Percentiles rank a stretch among this genome's conserved stretches.
Conservation (phyloP, 2,113 vertebrate genomes). For the Oophaga pumilio region DNA sequence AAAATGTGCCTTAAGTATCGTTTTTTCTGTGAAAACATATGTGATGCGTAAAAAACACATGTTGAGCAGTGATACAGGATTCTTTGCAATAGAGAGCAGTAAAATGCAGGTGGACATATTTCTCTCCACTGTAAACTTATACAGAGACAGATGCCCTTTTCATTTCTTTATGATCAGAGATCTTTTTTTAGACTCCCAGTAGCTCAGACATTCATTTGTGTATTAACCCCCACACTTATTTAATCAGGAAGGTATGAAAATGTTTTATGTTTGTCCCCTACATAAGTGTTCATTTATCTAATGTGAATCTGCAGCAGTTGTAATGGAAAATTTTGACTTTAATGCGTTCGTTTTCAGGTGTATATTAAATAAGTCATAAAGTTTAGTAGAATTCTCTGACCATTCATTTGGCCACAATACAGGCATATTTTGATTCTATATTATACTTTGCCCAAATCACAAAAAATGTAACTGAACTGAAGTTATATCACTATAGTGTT, state of each 20-base stretch:
- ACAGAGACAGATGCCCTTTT: not conserved
- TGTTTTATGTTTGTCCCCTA: not conserved
- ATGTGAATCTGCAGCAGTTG: not conserved
- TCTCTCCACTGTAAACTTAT: constrained; percentile 13
- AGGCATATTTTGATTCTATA: too few relatives aligned
- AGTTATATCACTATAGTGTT: too few relatives aligned
- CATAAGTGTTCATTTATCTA: not conserved
- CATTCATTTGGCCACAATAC: too few relatives aligned
- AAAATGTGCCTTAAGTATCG: not conserved
- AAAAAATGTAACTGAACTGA: too few relatives aligned
- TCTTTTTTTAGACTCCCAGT: not conserved
- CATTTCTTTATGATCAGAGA: not conserved
- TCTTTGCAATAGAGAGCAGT: not conserved
- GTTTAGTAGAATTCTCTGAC: too few relatives aligned
- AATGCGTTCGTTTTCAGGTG: too few relatives aligned
- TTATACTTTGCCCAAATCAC: too few relatives aligned
- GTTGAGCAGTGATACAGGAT: not conserved
- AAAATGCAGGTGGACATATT: not conserved
- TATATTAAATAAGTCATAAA: too few relatives aligned
- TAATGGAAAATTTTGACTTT: not conserved
- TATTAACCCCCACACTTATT: not conserved
- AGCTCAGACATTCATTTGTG: constrained; percentile 14
- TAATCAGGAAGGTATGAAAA: not conserved
- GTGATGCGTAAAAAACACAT: constrained; percentile 12
- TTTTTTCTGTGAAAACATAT: not conserved